Conservation (phyloP, 1,140 invertebrate species). For the Cydia strobilella region DNA sequence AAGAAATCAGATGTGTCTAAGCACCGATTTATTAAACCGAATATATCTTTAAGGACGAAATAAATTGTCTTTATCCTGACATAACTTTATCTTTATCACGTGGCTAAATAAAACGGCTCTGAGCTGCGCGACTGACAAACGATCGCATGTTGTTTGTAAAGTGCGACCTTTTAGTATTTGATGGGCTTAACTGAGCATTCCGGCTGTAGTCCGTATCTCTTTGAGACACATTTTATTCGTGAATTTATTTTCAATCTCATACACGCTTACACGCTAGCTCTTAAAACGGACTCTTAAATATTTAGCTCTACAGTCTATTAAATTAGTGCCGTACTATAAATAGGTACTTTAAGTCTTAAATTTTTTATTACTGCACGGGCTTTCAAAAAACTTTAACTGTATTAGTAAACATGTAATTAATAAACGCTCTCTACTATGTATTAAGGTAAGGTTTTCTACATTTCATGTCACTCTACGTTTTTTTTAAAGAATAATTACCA, state of each 20-base stretch:
- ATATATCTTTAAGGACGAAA: not conserved
- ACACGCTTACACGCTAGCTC: not conserved
- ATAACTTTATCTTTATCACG: not conserved
- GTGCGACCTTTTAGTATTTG: slow-evolving; percentile 12
- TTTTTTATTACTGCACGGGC: too few species aligned
- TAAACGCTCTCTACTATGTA: too few species aligned
- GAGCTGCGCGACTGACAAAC: slow-evolving; percentile 2
- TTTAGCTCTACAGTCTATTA: too few species aligned
- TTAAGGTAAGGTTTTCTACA: too few species aligned
- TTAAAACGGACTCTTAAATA: too few species aligned
- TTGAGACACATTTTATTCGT: not conserved
- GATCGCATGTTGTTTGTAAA: not conserved
- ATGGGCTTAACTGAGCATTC: slow-evolving; percentile 7
- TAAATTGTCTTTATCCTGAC: not conserved
- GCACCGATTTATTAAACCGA: not conserved
- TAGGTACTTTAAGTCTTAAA: too few species aligned
- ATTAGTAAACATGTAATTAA: too few species aligned
- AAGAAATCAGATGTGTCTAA: not conserved
- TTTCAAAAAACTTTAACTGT: too few species aligned
- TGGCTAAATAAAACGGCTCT: not conserved
- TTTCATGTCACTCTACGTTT: too few species aligned
- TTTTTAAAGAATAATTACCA: too few species aligned
- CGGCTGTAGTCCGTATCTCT: not conserved
- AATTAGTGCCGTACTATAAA: too few species aligned
- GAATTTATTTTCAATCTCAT: not conserved